Percentiles rank a stretch among this genome's conserved stretches.
phyloP scores from a whole-genome alignment of 2,888 invertebrate genomes.

The Stictocephala bisonia region DNA sequence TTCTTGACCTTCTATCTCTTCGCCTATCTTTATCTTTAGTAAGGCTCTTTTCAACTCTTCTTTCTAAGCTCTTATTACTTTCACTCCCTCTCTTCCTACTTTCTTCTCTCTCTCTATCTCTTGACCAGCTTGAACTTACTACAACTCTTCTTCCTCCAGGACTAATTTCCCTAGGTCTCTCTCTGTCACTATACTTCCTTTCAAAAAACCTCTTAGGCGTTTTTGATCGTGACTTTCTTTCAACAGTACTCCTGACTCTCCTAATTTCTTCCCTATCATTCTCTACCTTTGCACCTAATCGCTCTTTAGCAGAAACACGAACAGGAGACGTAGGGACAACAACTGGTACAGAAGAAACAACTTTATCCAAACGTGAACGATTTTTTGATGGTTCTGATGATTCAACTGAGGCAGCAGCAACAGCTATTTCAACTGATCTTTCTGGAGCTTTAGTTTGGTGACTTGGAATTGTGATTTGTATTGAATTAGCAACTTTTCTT shows the following conservation, averaged over 20 bases:
- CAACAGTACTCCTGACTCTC: slow-evolving; percentile 43
- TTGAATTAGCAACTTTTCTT: slow-evolving; percentile 57
- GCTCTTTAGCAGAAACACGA: slow-evolving; percentile 80
- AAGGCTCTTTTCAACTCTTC: slow-evolving; percentile 22
- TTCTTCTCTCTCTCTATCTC: slow-evolving; percentile 40
- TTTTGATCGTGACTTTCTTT: slow-evolving; percentile 44
- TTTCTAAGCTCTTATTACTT: slow-evolving; percentile 41
- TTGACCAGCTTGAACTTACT: slow-evolving; percentile 38
- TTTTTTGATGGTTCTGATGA: slow-evolving; percentile 7
- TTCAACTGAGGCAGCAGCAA: slow-evolving; percentile 56
- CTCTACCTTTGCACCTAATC: slow-evolving; percentile 80
- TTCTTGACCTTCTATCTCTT: slow-evolving; percentile 42
- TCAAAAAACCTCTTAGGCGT: slow-evolving; percentile 45
- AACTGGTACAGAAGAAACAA: slow-evolving; percentile 17
- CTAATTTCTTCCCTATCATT: slow-evolving; percentile 34
- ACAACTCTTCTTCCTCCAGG: slow-evolving; percentile 42
- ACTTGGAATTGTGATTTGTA: slow-evolving; percentile 59
- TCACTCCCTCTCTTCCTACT: slow-evolving; percentile 53
- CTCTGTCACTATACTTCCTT: slow-evolving; percentile 35
- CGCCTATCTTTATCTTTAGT: slow-evolving; percentile 34
- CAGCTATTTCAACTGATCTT: slow-evolving; percentile 57
- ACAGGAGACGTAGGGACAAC: slow-evolving; percentile 68
- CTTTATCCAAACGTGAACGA: slow-evolving; percentile 36
- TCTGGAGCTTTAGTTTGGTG: slow-evolving; percentile 64
- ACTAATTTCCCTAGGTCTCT: slow-evolving; percentile 38